These are phyloP conservation scores for Calidris pugnax DNA, from an alignment of 2,113 vertebrate species.

Conservation along the genomic window DNA sequence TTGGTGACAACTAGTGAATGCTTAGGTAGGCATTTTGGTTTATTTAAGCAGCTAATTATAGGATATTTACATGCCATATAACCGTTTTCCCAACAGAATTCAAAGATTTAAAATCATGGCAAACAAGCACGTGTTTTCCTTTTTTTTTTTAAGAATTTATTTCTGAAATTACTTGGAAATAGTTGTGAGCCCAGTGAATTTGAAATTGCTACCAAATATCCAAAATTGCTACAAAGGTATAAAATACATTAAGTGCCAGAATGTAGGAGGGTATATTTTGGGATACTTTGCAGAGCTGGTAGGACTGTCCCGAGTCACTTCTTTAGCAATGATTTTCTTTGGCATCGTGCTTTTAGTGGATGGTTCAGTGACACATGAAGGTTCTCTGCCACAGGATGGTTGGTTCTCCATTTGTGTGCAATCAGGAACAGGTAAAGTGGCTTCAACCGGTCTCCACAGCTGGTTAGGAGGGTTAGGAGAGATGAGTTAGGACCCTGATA, in stretches of 20 bases:
- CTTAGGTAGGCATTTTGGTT: neutral
- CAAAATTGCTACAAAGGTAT: neutral
- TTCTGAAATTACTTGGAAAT: neutral
- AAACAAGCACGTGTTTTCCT: neutral
- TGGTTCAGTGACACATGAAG: accelerated
- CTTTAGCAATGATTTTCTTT: neutral
- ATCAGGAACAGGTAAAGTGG: neutral
- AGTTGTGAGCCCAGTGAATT: neutral
- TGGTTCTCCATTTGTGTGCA: neutral
- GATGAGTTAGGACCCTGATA: neutral
- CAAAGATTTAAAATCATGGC: neutral
- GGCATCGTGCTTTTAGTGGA: neutral
- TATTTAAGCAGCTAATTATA: neutral
- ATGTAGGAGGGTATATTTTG: neutral
- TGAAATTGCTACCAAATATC: neutral
- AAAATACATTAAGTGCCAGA: neutral
- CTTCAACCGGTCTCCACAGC: neutral
- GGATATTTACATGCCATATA: neutral
- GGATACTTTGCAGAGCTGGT: neutral
- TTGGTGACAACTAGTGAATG: neutral
- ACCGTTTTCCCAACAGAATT: neutral
- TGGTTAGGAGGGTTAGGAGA: neutral
- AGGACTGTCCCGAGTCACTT: neutral
- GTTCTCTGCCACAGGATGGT: neutral
- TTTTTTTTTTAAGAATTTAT: neutral